Evolutionary conservation across 2,888 invertebrate species (phyloP).

Genomic region (Apodemia zela): DNA sequence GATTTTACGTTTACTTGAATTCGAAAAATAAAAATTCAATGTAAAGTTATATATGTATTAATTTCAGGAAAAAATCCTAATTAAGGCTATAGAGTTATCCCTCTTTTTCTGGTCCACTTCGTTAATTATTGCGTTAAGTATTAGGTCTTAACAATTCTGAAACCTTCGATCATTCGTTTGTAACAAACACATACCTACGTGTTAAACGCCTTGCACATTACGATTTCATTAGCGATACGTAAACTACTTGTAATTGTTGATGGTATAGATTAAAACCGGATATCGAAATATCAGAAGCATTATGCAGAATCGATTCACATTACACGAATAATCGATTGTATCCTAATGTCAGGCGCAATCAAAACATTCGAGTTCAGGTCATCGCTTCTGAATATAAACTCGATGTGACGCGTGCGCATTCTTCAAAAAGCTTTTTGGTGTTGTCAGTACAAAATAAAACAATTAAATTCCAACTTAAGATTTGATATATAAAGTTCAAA

Average conservation of each 20-base stretch:
- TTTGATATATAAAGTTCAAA: slow-evolving; percentile 20
- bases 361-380: slow-evolving; percentile 72
- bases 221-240: neutral
- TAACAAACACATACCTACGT: neutral
- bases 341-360: slow-evolving; percentile 75
- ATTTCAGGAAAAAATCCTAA: no score
- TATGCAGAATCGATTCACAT: slow-evolving; percentile 59
- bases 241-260: slow-evolving; percentile 6
- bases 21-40: no score
- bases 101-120: neutral
- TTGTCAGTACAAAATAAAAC: slow-evolving; percentile 22
- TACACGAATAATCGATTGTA: slow-evolving; percentile 73
- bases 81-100: no score
- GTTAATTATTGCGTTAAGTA: neutral
- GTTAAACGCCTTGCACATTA: neutral
- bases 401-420: slow-evolving; percentile 64
- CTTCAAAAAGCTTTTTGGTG: slow-evolving; percentile 38
- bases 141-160: neutral
- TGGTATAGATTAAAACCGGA: slow-evolving; percentile 38
- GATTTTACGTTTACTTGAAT: no score
- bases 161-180: neutral
- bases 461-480: slow-evolving; percentile 25
- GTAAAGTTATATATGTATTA: no score
- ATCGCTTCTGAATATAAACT: slow-evolving; percentile 72
- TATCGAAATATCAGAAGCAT: slow-evolving; percentile 41